Conservation (phyloP, 2,797 vertebrate species). For the Sus cebifrons region DNA sequence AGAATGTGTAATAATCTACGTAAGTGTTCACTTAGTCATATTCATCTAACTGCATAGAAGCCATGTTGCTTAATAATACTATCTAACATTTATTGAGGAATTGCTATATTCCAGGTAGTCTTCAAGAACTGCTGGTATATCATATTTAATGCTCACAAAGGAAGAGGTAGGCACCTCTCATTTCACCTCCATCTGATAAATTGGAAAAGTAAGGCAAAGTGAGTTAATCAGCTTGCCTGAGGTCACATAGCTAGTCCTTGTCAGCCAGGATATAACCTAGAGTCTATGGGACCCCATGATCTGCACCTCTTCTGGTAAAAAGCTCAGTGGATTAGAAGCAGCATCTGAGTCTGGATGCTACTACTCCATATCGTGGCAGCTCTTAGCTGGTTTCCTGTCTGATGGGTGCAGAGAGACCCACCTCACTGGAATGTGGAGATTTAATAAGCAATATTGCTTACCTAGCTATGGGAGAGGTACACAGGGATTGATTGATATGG, state of each 20-base stretch:
- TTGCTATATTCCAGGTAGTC: background rate
- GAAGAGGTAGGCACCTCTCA: background rate
- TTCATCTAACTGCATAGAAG: background rate
- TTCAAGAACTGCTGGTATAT: background rate
- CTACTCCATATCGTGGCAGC: no score
- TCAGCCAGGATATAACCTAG: background rate
- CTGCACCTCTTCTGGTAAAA: background rate
- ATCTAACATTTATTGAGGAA: background rate
- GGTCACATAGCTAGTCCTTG: background rate
- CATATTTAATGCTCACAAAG: background rate
- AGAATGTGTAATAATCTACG: background rate
- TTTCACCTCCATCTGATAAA: background rate
- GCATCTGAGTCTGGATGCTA: background rate
- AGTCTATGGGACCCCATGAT: background rate
- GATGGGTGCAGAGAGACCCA: background rate
- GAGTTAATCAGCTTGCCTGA: background rate
- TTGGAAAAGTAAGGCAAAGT: conserved; percentile 32
- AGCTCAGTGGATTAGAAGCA: background rate
- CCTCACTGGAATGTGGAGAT: background rate
- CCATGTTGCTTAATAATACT: background rate
- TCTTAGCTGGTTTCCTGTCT: background rate
- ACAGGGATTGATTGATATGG: background rate
- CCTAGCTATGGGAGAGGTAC: background rate
- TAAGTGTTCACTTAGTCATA: background rate
- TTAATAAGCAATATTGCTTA: background rate